A percentile compares a stretch with the other conserved stretches of the same genome.
Conservation (phyloP, 2,888 invertebrate genomes). For the Dyspetes luteomarginatus region DNA sequence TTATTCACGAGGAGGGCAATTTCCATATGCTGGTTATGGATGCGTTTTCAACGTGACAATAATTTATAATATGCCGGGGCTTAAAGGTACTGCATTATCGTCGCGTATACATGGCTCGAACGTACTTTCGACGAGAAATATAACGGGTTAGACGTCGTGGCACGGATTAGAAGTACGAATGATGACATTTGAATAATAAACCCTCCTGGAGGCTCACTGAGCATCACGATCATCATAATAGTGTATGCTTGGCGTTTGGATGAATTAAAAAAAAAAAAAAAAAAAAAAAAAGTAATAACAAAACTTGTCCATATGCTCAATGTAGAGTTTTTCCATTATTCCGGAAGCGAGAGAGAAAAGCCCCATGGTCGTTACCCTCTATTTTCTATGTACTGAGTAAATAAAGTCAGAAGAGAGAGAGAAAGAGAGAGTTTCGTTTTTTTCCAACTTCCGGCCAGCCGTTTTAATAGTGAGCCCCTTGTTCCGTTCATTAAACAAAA, state of each 20-base stretch:
- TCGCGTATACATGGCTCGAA: neutral
- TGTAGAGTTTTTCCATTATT: constrained; percentile 41
- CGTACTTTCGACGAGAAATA: constrained; percentile 18
- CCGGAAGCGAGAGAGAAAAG: constrained; percentile 54
- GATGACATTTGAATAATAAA: constrained; percentile 43
- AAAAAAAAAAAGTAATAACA: neutral
- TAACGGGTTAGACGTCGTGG: constrained; percentile 44
- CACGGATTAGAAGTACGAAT: constrained; percentile 46
- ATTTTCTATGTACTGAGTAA: constrained; percentile 46
- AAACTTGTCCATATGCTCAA: neutral
- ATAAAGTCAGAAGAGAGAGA: constrained; percentile 35
- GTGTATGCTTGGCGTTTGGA: neutral
- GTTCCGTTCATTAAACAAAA: constrained; percentile 60
- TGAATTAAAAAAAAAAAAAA: neutral
- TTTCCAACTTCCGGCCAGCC: constrained; percentile 61
- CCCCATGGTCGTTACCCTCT: constrained; percentile 24
- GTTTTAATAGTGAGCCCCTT: constrained; percentile 61
- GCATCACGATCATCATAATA: constrained; percentile 6
- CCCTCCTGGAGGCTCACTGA: neutral
- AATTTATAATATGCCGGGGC: constrained; percentile 44
- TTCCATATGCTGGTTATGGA: constrained; percentile 50
- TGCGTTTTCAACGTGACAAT: constrained; percentile 57
- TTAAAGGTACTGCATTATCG: constrained; percentile 20
- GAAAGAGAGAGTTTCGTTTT: constrained; percentile 22
- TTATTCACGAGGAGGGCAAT: constrained; percentile 48